Percentiles rank a stretch among this genome's conserved stretches.
Conservation (phyloP, 2,888 invertebrate genomes). For the Diadegma fenestrale region DNA sequence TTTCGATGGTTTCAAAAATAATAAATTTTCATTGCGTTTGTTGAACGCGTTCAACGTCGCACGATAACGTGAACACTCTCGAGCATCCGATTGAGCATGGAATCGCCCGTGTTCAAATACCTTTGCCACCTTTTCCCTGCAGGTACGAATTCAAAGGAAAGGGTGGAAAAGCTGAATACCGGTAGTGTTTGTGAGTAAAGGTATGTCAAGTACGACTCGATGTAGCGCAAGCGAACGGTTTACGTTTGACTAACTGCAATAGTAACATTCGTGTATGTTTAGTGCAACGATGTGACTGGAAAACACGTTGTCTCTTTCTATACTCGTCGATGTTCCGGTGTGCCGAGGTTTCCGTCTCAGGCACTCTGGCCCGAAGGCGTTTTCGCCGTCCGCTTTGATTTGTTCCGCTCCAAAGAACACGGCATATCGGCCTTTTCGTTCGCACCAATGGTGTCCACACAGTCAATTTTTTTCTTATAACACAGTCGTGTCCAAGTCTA, state of each 20-base stretch:
- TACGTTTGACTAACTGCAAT: constrained; percentile 76
- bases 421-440: neutral
- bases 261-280: constrained; percentile 58
- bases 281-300: neutral
- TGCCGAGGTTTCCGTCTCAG: constrained; percentile 54
- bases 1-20: too few species aligned
- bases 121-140: neutral
- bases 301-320: constrained; percentile 1
- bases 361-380: constrained; percentile 6
- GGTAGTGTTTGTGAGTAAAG: constrained; percentile 44
- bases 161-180: constrained; percentile 28
- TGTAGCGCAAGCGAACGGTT: constrained; percentile 77
- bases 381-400: constrained; percentile 59
- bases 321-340: neutral
- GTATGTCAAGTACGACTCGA: constrained; percentile 77
- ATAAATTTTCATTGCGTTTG: too few species aligned
- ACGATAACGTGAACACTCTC: neutral
- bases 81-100: neutral
- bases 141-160: neutral
- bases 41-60: neutral
- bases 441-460: neutral
- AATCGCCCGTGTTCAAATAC: neutral
- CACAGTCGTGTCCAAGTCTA: neutral
- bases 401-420: constrained; percentile 26
- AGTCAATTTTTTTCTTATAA: neutral